Percentiles rank a stretch among this genome's conserved stretches.
These are phyloP conservation scores for Drosophila navojoa DNA, from an alignment of 1,140 invertebrate genomes.

Conservation along the genomic window DNA sequence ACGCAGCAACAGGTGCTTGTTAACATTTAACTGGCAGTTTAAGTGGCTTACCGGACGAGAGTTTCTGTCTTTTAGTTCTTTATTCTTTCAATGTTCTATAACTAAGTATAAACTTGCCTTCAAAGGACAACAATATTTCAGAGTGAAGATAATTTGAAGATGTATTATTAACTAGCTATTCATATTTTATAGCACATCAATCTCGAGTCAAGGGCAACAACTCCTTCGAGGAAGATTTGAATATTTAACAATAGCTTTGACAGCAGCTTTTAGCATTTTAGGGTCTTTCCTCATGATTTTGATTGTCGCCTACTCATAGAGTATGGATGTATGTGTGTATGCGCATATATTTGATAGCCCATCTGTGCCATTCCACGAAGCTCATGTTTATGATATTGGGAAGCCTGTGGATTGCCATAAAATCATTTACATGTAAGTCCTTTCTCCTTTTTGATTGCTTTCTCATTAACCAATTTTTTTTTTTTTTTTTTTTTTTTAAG, in stretches of 20 bases:
- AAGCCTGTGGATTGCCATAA: neutral
- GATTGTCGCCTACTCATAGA: too few relatives aligned
- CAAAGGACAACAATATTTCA: too few relatives aligned
- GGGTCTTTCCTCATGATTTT: neutral
- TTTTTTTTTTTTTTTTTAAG: neutral
- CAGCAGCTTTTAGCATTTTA: conserved; percentile 3
- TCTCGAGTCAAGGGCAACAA: too few relatives aligned
- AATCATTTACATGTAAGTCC: conserved; percentile 48
- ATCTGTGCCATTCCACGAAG: conserved; percentile 9
- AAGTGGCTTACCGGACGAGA: neutral
- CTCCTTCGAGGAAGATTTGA: too few relatives aligned
- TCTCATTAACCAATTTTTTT: neutral
- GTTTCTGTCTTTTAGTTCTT: neutral
- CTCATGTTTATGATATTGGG: conserved; percentile 19
- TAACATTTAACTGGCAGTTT: conserved; percentile 4
- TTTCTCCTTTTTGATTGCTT: neutral
- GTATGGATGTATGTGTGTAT: neutral
- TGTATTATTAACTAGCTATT: too few relatives aligned
- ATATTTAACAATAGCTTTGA: conserved; percentile 4
- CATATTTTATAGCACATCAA: too few relatives aligned
- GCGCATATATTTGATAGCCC: neutral
- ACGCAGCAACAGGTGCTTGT: conserved; percentile 17
- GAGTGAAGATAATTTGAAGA: too few relatives aligned
- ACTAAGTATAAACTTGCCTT: too few relatives aligned
- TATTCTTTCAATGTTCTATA: neutral